Conservation (phyloP, 2,888 invertebrate species). For the Muscina levida region DNA sequence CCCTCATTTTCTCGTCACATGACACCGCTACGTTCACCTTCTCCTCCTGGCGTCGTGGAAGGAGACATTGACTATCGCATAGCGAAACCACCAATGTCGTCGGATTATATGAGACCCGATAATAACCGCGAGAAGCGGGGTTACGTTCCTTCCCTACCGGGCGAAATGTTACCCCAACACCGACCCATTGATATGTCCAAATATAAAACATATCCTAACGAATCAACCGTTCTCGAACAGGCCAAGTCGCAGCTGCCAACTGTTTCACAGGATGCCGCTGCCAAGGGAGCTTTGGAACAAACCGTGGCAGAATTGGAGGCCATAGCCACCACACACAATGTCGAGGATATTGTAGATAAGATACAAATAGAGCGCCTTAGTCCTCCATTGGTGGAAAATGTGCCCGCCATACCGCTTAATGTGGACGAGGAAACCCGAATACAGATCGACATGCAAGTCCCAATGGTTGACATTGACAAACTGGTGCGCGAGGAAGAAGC, state of each 20-base stretch:
- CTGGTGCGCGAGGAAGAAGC: conserved; percentile 70
- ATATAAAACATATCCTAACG: conserved; percentile 69
- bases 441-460: conserved; percentile 71
- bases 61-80: conserved; percentile 71
- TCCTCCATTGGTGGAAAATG: conserved; percentile 73
- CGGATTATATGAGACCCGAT: conserved; percentile 75
- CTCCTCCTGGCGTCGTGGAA: conserved; percentile 13
- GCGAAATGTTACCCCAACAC: conserved; percentile 73
- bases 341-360: conserved; percentile 74
- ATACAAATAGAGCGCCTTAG: conserved; percentile 73
- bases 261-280: conserved; percentile 24
- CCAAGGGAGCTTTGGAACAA: conserved; percentile 68
- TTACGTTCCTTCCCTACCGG: conserved; percentile 15
- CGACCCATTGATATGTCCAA: conserved; percentile 76
- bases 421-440: conserved; percentile 73
- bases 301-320: conserved; percentile 73
- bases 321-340: conserved; percentile 71
- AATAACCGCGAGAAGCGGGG: conserved; percentile 71
- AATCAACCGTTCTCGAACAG: conserved; percentile 51
- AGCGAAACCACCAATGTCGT: conserved; percentile 73
- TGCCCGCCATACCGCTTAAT: conserved; percentile 69
- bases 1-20: conserved; percentile 69
- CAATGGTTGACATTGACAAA: conserved; percentile 72
- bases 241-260: conserved; percentile 27
- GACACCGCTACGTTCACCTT: conserved; percentile 68